Evolutionary conservation across 2,797 vertebrate genomes (phyloP), one percentile per base, ranked within the genome.

Genomic region (Gymnoscopelus microlampas): DNA sequence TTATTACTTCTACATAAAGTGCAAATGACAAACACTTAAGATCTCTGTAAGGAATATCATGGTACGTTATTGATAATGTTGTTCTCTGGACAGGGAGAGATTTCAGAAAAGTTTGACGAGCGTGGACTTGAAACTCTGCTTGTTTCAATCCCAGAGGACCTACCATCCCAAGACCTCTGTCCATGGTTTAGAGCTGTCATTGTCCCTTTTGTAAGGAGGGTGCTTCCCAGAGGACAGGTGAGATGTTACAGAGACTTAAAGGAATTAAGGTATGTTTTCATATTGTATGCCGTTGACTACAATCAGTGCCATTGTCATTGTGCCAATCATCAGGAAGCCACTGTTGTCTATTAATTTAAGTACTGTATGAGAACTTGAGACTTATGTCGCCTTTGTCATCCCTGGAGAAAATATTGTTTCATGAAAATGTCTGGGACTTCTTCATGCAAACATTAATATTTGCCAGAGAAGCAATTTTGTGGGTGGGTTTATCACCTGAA

Each of bases 181-280:
- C 91, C 87, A 1, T 99, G 98, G 98, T 92, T 99, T 66, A 95
- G 93, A 92, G 95, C 92, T 0, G 92, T 96, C 3, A 85, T 99
- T 74, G 92, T 98, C 66, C 97, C 98, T 1, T 99, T 98, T 74
- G 85, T 96, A 29, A 95, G 94, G 82, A 94, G 83, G 66, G 88
- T 76, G 63, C 83, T 97, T 2, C 97, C 97, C n/a, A 84, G 89
- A 56, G 96, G 95, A 86, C 95, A 96, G 95, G 98, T 98, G 80
- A 77, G 77, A 61, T 47, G 5, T 5, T 29, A 32, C 3, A 14
- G 58, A 4, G 63, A 54, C 26, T 29, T 29, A 44, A 44, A 44
- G 39, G 39, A 44, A 44, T 7, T 7, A 35, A 44, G 9, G 39
- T 3, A 44, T 44, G 10, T 10, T 44, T 9, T 8, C 7, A 44